Conservation (phyloP, 2,113 vertebrate species). For the Ptychochromis oligacanthus region DNA sequence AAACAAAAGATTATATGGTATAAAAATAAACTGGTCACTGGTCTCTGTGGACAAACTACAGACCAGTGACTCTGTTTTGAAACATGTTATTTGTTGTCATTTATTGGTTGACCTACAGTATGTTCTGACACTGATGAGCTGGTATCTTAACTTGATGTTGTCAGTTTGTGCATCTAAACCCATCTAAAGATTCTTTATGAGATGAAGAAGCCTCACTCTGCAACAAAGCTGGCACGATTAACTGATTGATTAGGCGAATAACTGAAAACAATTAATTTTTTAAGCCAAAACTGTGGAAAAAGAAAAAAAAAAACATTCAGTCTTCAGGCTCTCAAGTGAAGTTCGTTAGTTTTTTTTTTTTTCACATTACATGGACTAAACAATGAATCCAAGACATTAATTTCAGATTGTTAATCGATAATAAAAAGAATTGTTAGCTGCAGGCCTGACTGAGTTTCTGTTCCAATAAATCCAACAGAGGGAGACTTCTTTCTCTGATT, state of each 20-base stretch:
- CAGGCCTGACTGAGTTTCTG: not conserved
- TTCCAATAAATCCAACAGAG: not conserved
- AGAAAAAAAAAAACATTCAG: not conserved
- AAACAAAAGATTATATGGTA: not conserved
- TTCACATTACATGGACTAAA: not conserved
- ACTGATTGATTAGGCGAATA: not conserved
- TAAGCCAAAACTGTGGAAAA: too few species aligned
- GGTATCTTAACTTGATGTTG: not conserved
- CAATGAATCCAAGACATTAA: not conserved
- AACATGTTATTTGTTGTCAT: not conserved
- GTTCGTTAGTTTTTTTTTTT: not conserved
- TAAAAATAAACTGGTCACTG: not conserved
- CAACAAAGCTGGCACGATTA: not conserved
- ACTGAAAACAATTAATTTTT: not conserved
- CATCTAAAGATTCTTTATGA: not conserved
- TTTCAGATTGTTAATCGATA: not conserved
- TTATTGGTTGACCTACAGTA: not conserved
- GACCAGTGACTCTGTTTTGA: not conserved
- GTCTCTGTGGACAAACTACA: not conserved
- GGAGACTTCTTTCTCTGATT: not conserved
- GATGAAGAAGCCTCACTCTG: not conserved
- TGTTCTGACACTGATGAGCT: fast-evolving
- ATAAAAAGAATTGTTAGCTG: not conserved
- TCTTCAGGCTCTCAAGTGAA: not conserved
- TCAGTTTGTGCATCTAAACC: not conserved